Evolutionary conservation across 2,113 vertebrate species (phyloP), one percentile per base, ranked within the genome.

Genomic region (Halichoerus grypus): DNA sequence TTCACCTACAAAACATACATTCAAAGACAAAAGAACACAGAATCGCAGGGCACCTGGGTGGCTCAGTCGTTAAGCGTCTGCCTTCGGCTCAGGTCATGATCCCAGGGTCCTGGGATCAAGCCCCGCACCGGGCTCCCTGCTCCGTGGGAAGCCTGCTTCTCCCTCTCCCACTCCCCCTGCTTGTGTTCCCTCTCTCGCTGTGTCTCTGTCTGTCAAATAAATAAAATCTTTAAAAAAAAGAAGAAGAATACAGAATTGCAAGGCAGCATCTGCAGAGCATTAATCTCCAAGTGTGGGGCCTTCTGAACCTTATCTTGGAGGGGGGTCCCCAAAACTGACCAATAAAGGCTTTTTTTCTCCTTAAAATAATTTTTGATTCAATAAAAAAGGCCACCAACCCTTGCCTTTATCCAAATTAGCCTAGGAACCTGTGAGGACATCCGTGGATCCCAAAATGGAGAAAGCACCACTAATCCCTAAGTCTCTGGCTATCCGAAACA

Each of bases 241-340:
- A 36, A 28, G 6, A 33, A 24, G 9, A 0, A 16, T 22, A 19
- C 5, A 67, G 51, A 61, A 69, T 1, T 3, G 0, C 51, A n/a
- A 31, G 39, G 15, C 0, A 0, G 31, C 10, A 22, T 15, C 36
- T 3, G 12, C 36, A 39, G 57, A 57, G 31, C 24, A 4, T 21
- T 1, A 21, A 14, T 5, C 19, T 55, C 16, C 31, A 39, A 24
- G 19, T 0, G 9, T 14, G 2, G 14, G 71, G 53, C 53, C 21
- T 13, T 49, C 82, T n/a, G 31, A 28, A 24, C 4, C 1, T 6
- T 21, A 16, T n/a, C 46, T 22, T 31, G 3, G 7, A 46, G 19
- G 57, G 13, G 7, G 36, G 46, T 16, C 39, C 55, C 28, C 33
- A 16, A 81, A 18, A 42, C 42, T 14, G n/a, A 76, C 6, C 19